A percentile compares a stretch with the other conserved stretches of the same genome.
These are phyloP conservation scores for Cosmorhoe ocellata DNA, from an alignment of 2,888 invertebrate species.

Conservation along the genomic window DNA sequence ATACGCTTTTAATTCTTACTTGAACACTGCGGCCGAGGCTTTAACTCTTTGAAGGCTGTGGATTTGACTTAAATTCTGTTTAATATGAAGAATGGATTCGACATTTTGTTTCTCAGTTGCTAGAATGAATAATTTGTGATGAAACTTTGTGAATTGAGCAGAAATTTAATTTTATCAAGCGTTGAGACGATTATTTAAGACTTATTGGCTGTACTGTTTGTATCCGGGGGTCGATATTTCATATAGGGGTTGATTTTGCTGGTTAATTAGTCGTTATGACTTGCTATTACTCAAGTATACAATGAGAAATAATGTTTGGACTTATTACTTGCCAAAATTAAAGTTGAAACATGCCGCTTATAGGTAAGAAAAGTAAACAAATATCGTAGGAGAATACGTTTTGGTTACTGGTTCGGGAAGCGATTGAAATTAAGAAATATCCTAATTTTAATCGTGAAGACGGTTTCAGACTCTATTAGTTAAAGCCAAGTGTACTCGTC, in stretches of 20 bases:
- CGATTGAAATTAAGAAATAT: too few species aligned
- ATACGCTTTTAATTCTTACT: slow-evolving; percentile 6
- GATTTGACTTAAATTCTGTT: slow-evolving; percentile 17
- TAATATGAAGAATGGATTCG: slow-evolving; percentile 17
- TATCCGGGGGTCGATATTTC: not conserved
- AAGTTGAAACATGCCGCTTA: too few species aligned
- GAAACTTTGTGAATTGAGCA: slow-evolving; percentile 10
- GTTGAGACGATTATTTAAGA: not conserved
- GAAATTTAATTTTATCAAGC: slow-evolving; percentile 12
- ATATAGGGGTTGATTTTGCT: not conserved
- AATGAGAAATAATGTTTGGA: too few species aligned
- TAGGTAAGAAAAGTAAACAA: too few species aligned
- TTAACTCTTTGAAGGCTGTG: slow-evolving; percentile 15
- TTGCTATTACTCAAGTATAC: not conserved
- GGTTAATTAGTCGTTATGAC: not conserved
- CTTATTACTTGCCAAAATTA: too few species aligned
- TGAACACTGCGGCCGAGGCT: slow-evolving; percentile 2
- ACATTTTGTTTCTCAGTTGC: slow-evolving; percentile 19
- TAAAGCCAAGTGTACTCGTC: too few species aligned
- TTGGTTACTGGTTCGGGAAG: too few species aligned
- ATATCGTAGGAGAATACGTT: too few species aligned
- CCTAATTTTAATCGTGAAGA: too few species aligned
- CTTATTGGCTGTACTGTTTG: not conserved
- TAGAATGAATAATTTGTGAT: slow-evolving; percentile 17
- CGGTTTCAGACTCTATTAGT: too few species aligned